Evolutionary conservation across 1,140 invertebrate species (phyloP), one percentile per base, ranked within the genome.

Genomic region (Archivesica marissinica): DNA sequence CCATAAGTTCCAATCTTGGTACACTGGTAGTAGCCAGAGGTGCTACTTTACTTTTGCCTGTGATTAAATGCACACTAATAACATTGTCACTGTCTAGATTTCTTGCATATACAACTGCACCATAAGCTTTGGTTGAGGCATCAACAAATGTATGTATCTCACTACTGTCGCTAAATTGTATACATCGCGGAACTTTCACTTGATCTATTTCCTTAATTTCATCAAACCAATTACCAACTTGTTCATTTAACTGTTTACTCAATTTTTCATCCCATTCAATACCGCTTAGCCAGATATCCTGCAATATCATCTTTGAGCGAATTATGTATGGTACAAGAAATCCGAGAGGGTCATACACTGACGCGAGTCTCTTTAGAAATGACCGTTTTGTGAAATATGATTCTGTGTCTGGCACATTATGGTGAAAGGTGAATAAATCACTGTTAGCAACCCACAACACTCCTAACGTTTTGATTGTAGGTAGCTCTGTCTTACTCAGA

Each of bases 351-450:
- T 86, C 75, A 72, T 79, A 86, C 38, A 86, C 20, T 33, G 66
- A 72, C 25, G 66, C 76, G 11, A 79, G 41, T 74, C 47, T 86
- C 15, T 33, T 35, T 4, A 86, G 41, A 39, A 80, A 39, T 41
- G 64, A 82, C 13, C 56, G 33, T 50, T 86, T 86, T n/a, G 84
- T 86, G 13, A 61, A 64, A 38, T 72, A 54, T 50, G 64, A 25
- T 11, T 74, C 11, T 25, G 25, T 17, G 35, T 47, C 13, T 15
- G 70, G 64, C 20, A 30, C 52, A 7, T 64, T 77, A 35, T 47
- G 11, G 23, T 86, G 68, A 25, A 86, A 86, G 1, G 50, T 82
- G 44, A 88, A 88, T 41, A 54, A n/a, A 47, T 85, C 85, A 47
- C 50, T 33, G 30, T 88, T 47, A 2, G 85, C 80, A 15, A 13